Evolutionary conservation across 37 sponge, comb jelly and placozoan genomes (phyloP), one percentile per base, ranked within the genome.

Genomic region (Axinella damicornis): DNA sequence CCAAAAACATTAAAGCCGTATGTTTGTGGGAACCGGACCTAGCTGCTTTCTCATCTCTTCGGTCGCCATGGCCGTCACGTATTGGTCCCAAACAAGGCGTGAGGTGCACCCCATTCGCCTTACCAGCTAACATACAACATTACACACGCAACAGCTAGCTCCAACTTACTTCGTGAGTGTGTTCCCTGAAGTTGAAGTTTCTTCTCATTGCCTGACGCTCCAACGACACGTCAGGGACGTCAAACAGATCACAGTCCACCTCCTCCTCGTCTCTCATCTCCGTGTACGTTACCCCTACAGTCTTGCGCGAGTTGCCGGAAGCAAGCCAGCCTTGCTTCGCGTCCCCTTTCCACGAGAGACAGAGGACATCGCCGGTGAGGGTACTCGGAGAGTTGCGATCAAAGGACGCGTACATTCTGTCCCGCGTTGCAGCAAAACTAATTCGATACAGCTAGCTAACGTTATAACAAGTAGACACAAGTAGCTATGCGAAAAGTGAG

Each of bases 181-280:
- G 96, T 34, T 96, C 96, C 54, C 94, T 77, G 59, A 96, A 93
- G 57, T 96, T 96, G 89, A 96, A 96, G 78, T 94, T 94, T 34
- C 86, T 85, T 68, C 93, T 80, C 86, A 89, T 81, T 31, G 66
- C 85, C 32, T 93, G 93, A 11, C 60, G 57, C 34, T 85, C 89
- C 39, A 93, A 61, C 41, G 77, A 68, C 59, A 72, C 53, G 15
- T 75, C 85, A 41, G 86, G 57, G 46, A 46, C 6, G 46, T 46
- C 46, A 46, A 46, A 46, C 46, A 46, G 4, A 46, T 46, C 46
- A 9, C 46, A 46, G 20, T 82, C 83, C 16, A 41, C 37, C 4
- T 72, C 74, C 2, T 86, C 87, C 21, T 57, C 65, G n/a, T 93
- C 86, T 1, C n/a, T 59, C 5, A 86, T 36, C 69, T 85, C 74